Evolutionary conservation across 2,888 invertebrate species (phyloP), one percentile per base, ranked within the genome.

Genomic region (Physocephala rufipes): DNA sequence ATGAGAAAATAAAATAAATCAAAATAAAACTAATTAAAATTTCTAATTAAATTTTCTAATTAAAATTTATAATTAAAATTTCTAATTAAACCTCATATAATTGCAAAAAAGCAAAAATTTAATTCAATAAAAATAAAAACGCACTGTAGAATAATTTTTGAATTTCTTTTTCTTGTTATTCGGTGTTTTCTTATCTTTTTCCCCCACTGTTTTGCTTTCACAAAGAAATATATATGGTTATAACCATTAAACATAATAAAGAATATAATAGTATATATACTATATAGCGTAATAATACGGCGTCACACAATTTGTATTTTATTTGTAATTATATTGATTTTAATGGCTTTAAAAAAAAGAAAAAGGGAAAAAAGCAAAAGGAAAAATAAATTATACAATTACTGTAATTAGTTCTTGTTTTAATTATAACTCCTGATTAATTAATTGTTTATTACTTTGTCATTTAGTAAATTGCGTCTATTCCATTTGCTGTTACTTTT

Each of bases 251-350:
- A 49, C 62, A 24, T 61, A 68, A 45, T 67, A 47, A 59, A 59
- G 55, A 67, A 58, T 55, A n/a, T 61, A 53, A 63, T 55, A 63
- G 15, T 49, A 55, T 70, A 69, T 59, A 21, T 24, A 55, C 24
- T 61, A 36, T 7, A 36, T 36, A 36, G 36, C 36, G 36, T 36
- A 4, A 36, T 36, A 59, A 67, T 67, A 53, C 28, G 47, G 47
- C 70, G 45, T 64, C 53, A 70, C 70, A 70, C 58, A 70, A 70
- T 70, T 64, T 58, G 58, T 58, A 47, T 28, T 61, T 63, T 64
- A 64, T 58, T 53, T 55, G 21, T 64, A 64, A 63, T 58, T 47
- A 51, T 36, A 36, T 51, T 70, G 36, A 15, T 58, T 63, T 58
- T 58, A 47, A 64, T 62, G n/a, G 16, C 26, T 61, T 61, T 66